Evolutionary conservation across 1,140 invertebrate species (phyloP), one percentile per base, ranked within the genome.

Genomic region (Drosophila ercepeae): DNA sequence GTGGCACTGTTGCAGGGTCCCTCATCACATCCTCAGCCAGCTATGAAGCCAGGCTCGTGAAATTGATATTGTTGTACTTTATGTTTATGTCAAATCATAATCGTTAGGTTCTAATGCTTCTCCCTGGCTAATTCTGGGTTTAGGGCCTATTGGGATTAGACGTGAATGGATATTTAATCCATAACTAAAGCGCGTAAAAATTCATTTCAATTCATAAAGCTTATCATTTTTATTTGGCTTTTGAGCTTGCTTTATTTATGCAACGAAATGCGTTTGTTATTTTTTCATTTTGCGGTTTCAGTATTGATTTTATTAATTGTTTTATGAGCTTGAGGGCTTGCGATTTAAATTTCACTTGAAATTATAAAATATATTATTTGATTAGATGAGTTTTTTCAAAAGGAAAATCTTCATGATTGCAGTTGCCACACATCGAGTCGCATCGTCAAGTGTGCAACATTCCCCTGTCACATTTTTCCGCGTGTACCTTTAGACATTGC

Each of bases 41-140:
- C 14, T 9, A 18, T 18, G 39, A 42, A 42, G 39, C 14, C 39
- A 6, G 25, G 59, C 45, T 65, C 63, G 21, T 65, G 63, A 67
- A 67, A 67, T 67, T 67, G 63, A 67, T 67, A 67, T 67, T 53
- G 63, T 65, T 67, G 60, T 67, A 53, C 60, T 52, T 53, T 45
- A 67, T 36, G 46, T 21, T 67, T 67, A 67, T 67, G 61, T 53
- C 46, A 6, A 45, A 65, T 45, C 46, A 67, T 67, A 53, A 67
- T 53, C 63, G 46, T 65, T 65, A n/a, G 27, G 23, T 14, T 6
- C 4, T 14, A 6, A 27, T 8, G 59, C 36, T 23, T 36, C 64
- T 51, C 29, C 59, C 44, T 19, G n/a, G 60, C 48, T 44, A 67
- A 67, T 67, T 67, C 46, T 9, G 60, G 21, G 44, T 53, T 53